A percentile compares a stretch with the other conserved stretches of the same genome.
These are phyloP conservation scores for Xenus cinereus DNA, from an alignment of 2,113 vertebrate species.

Conservation along the genomic window DNA sequence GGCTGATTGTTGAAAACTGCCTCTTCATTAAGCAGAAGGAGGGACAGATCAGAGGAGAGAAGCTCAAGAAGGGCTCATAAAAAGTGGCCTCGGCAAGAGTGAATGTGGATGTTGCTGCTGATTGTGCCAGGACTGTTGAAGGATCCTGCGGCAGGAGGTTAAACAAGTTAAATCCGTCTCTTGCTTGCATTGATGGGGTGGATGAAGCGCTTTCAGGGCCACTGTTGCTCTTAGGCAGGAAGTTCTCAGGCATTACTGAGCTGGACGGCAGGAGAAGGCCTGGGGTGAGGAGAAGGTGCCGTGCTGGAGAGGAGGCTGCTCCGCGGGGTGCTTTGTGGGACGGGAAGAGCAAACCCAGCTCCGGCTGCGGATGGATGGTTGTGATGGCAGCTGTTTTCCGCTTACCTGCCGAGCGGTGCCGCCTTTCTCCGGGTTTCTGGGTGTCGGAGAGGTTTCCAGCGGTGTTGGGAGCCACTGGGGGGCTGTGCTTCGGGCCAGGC, in stretches of 20 bases:
- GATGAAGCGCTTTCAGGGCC: neutral
- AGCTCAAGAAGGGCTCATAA: neutral
- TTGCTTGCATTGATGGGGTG: neutral
- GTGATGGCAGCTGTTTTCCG: neutral
- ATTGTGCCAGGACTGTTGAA: neutral
- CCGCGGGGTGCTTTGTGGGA: rapidly evolving
- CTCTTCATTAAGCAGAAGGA: slow-evolving; percentile 18
- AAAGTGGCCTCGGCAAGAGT: neutral
- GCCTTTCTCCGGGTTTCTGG: neutral
- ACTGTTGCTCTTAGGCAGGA: neutral
- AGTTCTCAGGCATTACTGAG: rapidly evolving
- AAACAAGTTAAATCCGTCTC: neutral
- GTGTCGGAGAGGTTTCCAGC: neutral
- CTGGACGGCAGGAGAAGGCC: neutral
- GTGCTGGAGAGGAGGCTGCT: neutral
- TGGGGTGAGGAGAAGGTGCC: neutral
- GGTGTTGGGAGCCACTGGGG: neutral
- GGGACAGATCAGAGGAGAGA: neutral
- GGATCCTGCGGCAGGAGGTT: neutral
- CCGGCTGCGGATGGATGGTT: neutral
- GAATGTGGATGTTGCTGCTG: neutral
- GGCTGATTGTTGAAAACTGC: neutral
- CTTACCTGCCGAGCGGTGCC: neutral
- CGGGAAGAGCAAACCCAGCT: neutral
- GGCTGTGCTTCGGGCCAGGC: neutral